Evolutionary conservation across 2,797 vertebrate species (phyloP), one percentile per base, ranked within the genome.

Genomic region (Leucoraja ocellata): DNA sequence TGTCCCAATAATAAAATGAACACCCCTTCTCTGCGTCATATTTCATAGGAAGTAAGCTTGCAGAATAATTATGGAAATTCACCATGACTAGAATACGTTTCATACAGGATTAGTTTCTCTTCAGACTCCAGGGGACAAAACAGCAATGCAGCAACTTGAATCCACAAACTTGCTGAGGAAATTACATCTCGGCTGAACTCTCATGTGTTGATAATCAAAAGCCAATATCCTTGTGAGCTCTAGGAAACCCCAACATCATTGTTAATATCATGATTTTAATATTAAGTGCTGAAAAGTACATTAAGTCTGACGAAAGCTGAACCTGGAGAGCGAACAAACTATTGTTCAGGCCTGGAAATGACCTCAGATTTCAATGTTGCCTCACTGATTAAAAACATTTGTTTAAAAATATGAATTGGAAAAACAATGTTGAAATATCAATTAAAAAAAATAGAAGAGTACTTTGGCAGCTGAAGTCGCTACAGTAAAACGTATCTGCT

Each of bases 181-280:
- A 92, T 74, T 92, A 58, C 39, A 76, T 39, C 68, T 23, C 39
- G 36, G 68, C 88, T 58, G 90, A 92, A 74, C 46, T 28, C 39
- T 92, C 65, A 74, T 92, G 71, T 92, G 90, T 92, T 74, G 90
- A 92, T 92, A 76, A 92, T 76, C 90, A 76, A 74, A 76, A 92
- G 68, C 90, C 68, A 91, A 91, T 74, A 91, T 54, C 39, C 90
- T 74, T 76, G 8, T 92, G 68, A 92, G 28, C 39, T 73, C 90
- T 54, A 58, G 68, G 68, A 92, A 91, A 76, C 68, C 63, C 71
- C 90, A 92, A 92, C 73, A 92, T 74, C 71, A 92, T 25, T 21
- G 23, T 92, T 92, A 92, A 92, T 88, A 88, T 68, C 16, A 88
- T 88, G n/a, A 88, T 88, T 88, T 92, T 92, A 92, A 92, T 92